Evolutionary conservation across 2,113 vertebrate species (phyloP).

Genomic region (Notarius quadriscutis): DNA sequence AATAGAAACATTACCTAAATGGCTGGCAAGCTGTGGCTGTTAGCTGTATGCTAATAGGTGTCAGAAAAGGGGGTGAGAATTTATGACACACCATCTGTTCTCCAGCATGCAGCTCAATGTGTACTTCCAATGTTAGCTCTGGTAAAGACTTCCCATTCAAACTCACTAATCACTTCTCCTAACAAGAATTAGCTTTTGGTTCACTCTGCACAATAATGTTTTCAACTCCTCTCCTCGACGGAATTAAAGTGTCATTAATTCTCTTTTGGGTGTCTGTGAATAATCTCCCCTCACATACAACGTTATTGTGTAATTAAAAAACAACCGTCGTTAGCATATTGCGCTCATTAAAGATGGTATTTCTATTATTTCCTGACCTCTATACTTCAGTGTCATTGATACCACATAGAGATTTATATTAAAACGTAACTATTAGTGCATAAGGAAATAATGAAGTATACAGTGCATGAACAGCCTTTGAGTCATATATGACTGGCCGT

Average conservation of each 20-base stretch:
- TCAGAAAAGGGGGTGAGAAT: constrained; percentile 73
- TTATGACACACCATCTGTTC: constrained; percentile 80
- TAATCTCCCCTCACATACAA: constrained; percentile 59
- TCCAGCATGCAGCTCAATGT: constrained; percentile 76
- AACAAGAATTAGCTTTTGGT: constrained; percentile 67
- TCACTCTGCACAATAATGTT: constrained; percentile 61
- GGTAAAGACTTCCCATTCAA: constrained; percentile 76
- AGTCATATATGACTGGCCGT: background rate
- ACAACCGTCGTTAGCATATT: constrained; percentile 60
- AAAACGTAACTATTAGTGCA: background rate
- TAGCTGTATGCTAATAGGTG: constrained; percentile 81
- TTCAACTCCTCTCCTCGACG: constrained; percentile 58
- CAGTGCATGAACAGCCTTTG: background rate
- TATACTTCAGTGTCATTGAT: constrained; percentile 16
- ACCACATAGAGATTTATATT: background rate
- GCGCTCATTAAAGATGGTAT: constrained; percentile 36
- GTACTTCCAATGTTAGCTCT: constrained; percentile 80
- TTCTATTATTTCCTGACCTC: constrained; percentile 38
- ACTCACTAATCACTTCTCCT: constrained; percentile 72
- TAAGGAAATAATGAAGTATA: background rate
- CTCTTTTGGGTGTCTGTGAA: constrained; percentile 50
- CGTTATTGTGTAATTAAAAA: constrained; percentile 61
- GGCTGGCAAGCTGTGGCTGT: constrained; percentile 77
- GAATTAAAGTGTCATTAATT: constrained; percentile 65
- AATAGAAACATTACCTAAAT: constrained; percentile 80